Evolutionary conservation across 2,113 vertebrate genomes (phyloP).

Genomic region (Rousettus leschenaultii): DNA sequence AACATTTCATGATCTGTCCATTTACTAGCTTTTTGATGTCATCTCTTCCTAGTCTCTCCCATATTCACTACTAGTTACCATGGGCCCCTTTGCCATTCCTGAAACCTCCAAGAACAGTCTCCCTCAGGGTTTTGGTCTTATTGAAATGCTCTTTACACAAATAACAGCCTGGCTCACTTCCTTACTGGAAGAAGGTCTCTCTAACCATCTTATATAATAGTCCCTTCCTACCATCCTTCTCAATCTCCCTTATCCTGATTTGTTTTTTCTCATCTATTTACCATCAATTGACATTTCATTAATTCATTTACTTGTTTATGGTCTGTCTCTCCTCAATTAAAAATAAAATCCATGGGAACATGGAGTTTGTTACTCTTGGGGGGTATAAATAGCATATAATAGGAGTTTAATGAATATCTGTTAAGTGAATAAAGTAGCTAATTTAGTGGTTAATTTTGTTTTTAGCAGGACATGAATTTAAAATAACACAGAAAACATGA

Average conservation of each 20-base stretch:
- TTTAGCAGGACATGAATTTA: neutral
- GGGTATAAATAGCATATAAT: neutral
- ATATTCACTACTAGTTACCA: neutral
- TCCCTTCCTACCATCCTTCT: neutral
- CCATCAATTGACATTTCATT: neutral
- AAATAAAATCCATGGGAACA: neutral
- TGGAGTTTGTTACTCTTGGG: neutral
- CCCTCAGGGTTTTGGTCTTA: neutral
- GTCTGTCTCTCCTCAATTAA: neutral
- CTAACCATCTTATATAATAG: neutral
- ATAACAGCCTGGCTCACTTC: neutral
- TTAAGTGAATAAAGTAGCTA: neutral
- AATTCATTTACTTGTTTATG: neutral
- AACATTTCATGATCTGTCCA: neutral
- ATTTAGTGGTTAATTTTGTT: neutral
- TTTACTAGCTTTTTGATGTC: neutral
- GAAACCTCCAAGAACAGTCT: neutral
- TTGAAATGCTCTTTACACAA: neutral
- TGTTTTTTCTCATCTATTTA: neutral
- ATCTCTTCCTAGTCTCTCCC: neutral
- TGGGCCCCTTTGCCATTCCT: neutral
- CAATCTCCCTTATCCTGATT: neutral
- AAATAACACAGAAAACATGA: neutral
- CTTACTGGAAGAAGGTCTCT: neutral
- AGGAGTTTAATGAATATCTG: neutral